Conservation (phyloP, 1,140 invertebrate genomes). For the Bombus huntii region DNA sequence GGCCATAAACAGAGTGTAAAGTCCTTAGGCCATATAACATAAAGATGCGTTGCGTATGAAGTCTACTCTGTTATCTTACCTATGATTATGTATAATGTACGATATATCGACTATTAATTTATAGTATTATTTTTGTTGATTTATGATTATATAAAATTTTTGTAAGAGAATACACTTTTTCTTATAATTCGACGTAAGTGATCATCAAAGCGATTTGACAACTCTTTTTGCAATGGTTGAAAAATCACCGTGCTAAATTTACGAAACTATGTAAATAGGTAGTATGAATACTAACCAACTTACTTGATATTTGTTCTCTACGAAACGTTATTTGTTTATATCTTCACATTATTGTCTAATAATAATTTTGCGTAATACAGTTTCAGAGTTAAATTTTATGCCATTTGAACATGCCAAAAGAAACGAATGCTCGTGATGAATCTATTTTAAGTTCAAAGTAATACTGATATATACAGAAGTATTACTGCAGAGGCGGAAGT, state of each 20-base stretch:
- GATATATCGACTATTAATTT: background rate
- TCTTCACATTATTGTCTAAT: background rate
- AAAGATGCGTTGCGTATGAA: background rate
- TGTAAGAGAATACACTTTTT: background rate
- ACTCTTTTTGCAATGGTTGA: background rate
- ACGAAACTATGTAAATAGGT: background rate
- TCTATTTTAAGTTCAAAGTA: constrained; percentile 19
- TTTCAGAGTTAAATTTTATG: background rate
- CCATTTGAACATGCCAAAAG: background rate
- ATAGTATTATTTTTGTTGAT: background rate
- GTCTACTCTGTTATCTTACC: background rate
- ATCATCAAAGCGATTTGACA: background rate
- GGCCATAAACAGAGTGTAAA: background rate
- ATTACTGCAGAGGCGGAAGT: constrained; percentile 16
- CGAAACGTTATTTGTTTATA: background rate
- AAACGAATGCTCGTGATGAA: constrained; percentile 8
- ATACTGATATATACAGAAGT: background rate
- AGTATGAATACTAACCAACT: background rate
- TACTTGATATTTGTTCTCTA: background rate
- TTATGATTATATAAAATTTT: background rate
- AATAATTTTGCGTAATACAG: background rate
- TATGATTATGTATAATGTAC: background rate
- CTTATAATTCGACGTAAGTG: background rate
- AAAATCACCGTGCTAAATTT: background rate
- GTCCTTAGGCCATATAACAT: background rate